Conservation (phyloP, 2,797 vertebrate species). For the Sebastes nivosus region DNA sequence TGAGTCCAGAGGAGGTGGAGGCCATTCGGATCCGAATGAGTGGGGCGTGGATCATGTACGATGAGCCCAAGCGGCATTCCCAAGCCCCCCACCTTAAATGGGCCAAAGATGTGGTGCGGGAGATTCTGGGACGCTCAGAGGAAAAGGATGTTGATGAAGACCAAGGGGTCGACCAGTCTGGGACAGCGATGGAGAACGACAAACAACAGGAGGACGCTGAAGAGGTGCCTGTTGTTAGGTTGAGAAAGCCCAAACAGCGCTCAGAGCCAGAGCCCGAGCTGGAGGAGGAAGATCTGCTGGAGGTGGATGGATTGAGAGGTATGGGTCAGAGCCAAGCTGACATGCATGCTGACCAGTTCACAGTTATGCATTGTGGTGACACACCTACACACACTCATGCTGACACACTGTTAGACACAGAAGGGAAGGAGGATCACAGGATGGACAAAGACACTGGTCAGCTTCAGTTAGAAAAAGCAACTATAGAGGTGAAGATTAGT, state of each 20-base stretch:
- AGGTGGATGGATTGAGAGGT: conserved; percentile 72
- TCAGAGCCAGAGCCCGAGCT: conserved; percentile 47
- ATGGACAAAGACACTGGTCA: conserved; percentile 31
- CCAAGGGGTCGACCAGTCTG: background rate
- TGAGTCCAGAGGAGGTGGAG: conserved; percentile 69
- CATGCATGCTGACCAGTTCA: conserved; percentile 64
- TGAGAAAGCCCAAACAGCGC: conserved; percentile 7
- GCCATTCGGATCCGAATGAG: conserved; percentile 64
- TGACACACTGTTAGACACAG: conserved; percentile 61
- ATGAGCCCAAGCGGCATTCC: conserved; percentile 74
- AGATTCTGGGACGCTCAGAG: conserved; percentile 77
- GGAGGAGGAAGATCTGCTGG: conserved; percentile 54
- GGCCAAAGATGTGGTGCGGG: conserved; percentile 76
- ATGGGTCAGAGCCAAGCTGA: conserved; percentile 49
- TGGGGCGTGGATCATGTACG: conserved; percentile 60
- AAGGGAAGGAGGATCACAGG: conserved; percentile 22
- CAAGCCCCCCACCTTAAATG: conserved; percentile 83
- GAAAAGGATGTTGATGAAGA: conserved; percentile 34
- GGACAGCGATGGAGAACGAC: background rate
- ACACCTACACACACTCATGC: conserved; percentile 67
- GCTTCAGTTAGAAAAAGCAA: conserved; percentile 24
- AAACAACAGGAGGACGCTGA: background rate
- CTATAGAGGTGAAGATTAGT: background rate
- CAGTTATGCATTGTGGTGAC: conserved; percentile 66
- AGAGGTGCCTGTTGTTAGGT: conserved; percentile 36